Evolutionary conservation across 2,888 invertebrate species (phyloP), one percentile per base, ranked within the genome.

Genomic region (Yponomeuta plumbellus): DNA sequence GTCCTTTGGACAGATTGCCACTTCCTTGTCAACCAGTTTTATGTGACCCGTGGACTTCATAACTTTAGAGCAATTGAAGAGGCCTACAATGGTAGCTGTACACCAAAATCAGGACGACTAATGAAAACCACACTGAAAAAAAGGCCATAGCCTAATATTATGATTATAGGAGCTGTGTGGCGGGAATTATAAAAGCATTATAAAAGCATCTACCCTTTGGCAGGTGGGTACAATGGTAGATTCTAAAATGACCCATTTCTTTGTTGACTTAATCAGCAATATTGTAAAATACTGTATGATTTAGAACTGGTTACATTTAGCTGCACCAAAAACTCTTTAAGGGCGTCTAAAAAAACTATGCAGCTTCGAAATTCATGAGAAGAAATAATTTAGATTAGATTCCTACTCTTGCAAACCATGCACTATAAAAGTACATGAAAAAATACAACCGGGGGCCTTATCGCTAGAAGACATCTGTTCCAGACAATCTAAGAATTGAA

Each of bases 111-210:
- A 59, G 52, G 64, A 20, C 73, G 13, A 69, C 83, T 89, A 89
- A 88, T 88, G 86, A 86, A 87, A 83, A 80, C 78, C 72, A 75
- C 79, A 89, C 88, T 90, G 90, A 90, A 90, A 91, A 90, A 91
- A 90, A 77, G 84, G 85, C 75, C 76, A 78, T 71, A 75, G 75
- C 72, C 74, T 85, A 88, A 89, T 87, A 86, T 80, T 74, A 77
- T 87, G 88, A 89, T 90, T 88, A 87, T 85, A 81, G 83, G 78
- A 83, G 62, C 58, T 72, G 73, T 76, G 72, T 70, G 75, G 71
- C 67, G 66, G 71, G 75, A 77, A 86, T 88, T 89, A 88, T 84
- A 88, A 86, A 76, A 76, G 81, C 84, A 90, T 90, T 90, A 90
- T 84, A 86, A 86, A 87, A 76, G 70, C 83, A 89, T 90, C 85